Evolutionary conservation across 2,888 invertebrate species (phyloP).

Genomic region (Ptychoptera albimana): DNA sequence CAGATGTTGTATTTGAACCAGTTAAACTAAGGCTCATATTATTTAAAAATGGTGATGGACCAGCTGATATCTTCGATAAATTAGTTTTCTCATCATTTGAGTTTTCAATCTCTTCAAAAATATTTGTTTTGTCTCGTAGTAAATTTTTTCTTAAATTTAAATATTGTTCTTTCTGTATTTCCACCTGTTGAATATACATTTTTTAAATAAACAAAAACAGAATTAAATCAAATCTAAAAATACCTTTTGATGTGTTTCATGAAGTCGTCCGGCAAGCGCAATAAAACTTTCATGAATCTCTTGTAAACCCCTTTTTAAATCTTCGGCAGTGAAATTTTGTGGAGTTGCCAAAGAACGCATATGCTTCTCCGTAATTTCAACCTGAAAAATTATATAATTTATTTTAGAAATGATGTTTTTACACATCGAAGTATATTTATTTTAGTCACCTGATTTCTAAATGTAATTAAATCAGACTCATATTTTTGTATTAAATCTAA

Average conservation of each 20-base stretch:
- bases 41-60: constrained; percentile 43
- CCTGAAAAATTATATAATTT: neutral
- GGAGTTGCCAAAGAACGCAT: constrained; percentile 46
- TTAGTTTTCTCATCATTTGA: constrained; percentile 20
- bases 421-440: neutral
- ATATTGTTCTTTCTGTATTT: constrained; percentile 70
- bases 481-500: constrained; percentile 49
- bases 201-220: neutral
- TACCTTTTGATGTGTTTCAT: constrained; percentile 54
- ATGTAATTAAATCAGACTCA: constrained; percentile 49
- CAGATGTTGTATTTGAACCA: no score
- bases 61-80: constrained; percentile 35
- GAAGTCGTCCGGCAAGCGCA: constrained; percentile 71
- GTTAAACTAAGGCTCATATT: constrained; percentile 6
- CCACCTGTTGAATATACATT: constrained; percentile 34
- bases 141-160: constrained; percentile 64
- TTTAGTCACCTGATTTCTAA: constrained; percentile 40
- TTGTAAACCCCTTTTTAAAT: constrained; percentile 60
- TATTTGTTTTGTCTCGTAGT: constrained; percentile 51
- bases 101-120: constrained; percentile 42
- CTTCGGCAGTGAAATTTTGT: constrained; percentile 50
- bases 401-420: no score
- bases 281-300: constrained; percentile 76
- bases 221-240: neutral
- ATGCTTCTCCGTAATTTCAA: constrained; percentile 55